These are phyloP conservation scores for Drosophila multiciliata DNA, from an alignment of 2,888 invertebrate species.

Conservation along the genomic window DNA sequence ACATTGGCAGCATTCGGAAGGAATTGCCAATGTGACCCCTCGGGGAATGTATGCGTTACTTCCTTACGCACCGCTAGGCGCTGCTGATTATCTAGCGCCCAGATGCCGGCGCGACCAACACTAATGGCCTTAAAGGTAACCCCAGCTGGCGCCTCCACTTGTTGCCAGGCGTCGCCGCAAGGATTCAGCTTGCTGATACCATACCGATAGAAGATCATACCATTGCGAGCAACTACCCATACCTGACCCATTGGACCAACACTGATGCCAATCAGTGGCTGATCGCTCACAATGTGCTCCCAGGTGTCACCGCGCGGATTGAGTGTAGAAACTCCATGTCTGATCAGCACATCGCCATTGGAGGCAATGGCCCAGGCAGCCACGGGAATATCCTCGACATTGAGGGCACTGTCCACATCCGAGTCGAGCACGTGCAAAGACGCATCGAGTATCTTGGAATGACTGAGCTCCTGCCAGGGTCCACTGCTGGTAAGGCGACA, in stretches of 20 bases:
- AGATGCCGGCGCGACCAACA: conserved; percentile 90
- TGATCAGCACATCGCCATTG: conserved; percentile 93
- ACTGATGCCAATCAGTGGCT: conserved; percentile 90
- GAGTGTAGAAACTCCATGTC: conserved; percentile 90
- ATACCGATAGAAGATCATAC: conserved; percentile 91
- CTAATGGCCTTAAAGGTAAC: conserved; percentile 91
- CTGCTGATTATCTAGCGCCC: conserved; percentile 92
- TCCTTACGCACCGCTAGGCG: conserved; percentile 91
- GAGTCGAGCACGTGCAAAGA: conserved; percentile 89
- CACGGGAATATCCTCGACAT: conserved; percentile 83
- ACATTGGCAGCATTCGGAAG: conserved; percentile 87
- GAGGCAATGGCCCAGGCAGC: conserved; percentile 94
- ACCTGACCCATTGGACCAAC: conserved; percentile 89
- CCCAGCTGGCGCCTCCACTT: conserved; percentile 90
- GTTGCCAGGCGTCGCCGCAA: conserved; percentile 89
- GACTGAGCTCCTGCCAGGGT: conserved; percentile 95
- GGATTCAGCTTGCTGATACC: conserved; percentile 90
- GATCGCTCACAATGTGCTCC: conserved; percentile 88
- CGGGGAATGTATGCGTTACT: conserved; percentile 90
- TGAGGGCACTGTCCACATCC: conserved; percentile 68
- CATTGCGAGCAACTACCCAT: conserved; percentile 95
- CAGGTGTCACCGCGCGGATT: conserved; percentile 89
- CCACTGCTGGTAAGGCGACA: conserved; percentile 93
- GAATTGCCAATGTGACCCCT: conserved; percentile 94
- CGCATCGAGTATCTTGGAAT: conserved; percentile 92